These are phyloP conservation scores for Falcaria lacertinaria DNA, from an alignment of 2,888 invertebrate genomes.

Conservation along the genomic window DNA sequence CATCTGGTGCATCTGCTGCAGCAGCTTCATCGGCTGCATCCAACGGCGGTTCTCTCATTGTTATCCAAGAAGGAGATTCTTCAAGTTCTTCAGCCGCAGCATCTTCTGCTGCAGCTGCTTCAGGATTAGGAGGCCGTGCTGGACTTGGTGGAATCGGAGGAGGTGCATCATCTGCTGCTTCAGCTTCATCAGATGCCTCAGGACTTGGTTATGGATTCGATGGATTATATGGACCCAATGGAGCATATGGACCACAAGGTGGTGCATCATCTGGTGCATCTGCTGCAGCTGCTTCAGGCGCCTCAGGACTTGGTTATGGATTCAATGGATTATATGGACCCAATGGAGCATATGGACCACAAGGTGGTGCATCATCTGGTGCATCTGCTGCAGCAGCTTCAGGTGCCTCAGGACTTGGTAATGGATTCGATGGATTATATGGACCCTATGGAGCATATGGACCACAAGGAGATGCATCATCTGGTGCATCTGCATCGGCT, in stretches of 20 bases:
- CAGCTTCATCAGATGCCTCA: too few species aligned
- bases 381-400: constrained; percentile 2
- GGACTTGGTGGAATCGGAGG: not conserved
- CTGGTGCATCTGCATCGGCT: constrained; percentile 1
- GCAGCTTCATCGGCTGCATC: too few species aligned
- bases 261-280: too few species aligned
- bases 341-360: too few species aligned
- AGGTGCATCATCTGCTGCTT: not conserved
- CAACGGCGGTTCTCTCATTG: too few species aligned
- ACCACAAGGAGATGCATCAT: not conserved
- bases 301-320: not conserved
- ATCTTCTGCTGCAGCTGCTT: not conserved
- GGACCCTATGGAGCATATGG: constrained; percentile 2
- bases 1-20: constrained; percentile 5
- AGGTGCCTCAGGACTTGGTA: too few species aligned
- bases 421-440: too few species aligned
- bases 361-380: not conserved
- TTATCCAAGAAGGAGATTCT: not conserved
- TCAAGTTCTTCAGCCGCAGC: constrained; percentile 5
- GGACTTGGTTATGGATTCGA: too few species aligned
- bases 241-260: too few species aligned
- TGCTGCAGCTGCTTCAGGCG: constrained; percentile 2
- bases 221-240: too few species aligned
- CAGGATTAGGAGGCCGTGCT: not conserved
- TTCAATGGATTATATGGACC: too few species aligned